phyloP scores from a whole-genome alignment of 2,113 vertebrate species.

The Solea senegalensis region DNA sequence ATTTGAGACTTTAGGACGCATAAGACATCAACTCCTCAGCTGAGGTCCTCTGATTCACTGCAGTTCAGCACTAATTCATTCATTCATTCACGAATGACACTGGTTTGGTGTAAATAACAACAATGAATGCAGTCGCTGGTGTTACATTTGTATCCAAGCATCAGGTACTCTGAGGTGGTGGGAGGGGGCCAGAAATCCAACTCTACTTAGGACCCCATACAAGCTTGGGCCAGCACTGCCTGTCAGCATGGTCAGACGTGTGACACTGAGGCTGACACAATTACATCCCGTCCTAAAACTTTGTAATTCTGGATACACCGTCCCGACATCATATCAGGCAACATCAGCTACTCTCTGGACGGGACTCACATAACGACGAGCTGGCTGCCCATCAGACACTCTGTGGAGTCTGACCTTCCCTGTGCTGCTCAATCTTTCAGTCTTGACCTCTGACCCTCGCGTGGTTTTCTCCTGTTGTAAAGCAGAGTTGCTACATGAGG shows the following conservation, averaged over 20 bases:
- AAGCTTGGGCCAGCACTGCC: no score
- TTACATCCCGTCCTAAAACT: background rate
- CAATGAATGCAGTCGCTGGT: no score
- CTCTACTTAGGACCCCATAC: no score
- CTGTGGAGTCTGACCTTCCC: background rate
- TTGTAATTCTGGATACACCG: background rate
- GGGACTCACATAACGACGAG: background rate
- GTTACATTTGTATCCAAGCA: no score
- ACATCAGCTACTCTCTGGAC: background rate
- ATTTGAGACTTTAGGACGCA: no score
- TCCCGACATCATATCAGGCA: background rate
- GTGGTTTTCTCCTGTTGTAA: background rate
- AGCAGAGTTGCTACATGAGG: background rate
- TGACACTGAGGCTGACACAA: background rate
- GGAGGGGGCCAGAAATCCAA: no score
- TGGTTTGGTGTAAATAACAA: no score
- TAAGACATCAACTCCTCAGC: no score
- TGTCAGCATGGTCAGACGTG: background rate
- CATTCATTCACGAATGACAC: no score
- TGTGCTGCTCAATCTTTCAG: background rate
- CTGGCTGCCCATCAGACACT: background rate
- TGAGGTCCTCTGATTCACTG: no score
- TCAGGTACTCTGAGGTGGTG: no score
- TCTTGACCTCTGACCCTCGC: slow-evolving; percentile 5
- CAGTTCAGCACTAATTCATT: no score